phyloP scores from a whole-genome alignment of 2,888 invertebrate species.

The Mechanitis mazaeus region DNA sequence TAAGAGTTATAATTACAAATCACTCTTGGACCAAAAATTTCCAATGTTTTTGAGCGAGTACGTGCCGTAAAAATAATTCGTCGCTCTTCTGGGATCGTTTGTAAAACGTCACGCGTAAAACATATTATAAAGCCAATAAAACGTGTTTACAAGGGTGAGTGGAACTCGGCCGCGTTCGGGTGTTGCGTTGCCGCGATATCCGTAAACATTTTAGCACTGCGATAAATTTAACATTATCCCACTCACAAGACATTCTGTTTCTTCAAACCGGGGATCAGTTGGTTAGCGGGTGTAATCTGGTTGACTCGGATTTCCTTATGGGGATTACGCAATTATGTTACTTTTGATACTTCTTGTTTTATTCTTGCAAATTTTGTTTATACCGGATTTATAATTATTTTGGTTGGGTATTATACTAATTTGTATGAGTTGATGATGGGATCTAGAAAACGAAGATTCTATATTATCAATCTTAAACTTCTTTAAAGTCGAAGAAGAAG shows the following conservation, averaged over 20 bases:
- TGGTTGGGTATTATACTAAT: not conserved
- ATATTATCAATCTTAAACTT: no score
- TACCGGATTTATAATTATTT: conserved; percentile 1
- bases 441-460: no score
- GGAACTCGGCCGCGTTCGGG: conserved; percentile 54
- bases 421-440: no score
- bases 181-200: conserved; percentile 59
- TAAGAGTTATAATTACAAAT: conserved; percentile 69
- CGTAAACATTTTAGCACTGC: conserved; percentile 76
- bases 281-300: conserved; percentile 73
- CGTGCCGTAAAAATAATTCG: conserved; percentile 76
- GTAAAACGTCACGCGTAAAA: conserved; percentile 77
- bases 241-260: conserved; percentile 73
- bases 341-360: conserved; percentile 32
- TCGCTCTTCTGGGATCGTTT: conserved; percentile 73
- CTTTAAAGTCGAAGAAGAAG: no score
- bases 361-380: conserved; percentile 6
- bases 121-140: conserved; percentile 78
- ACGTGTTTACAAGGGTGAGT: conserved; percentile 77
- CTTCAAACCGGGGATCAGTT: conserved; percentile 71
- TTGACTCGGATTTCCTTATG: conserved; percentile 63
- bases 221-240: conserved; percentile 76
- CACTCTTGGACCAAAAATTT: conserved; percentile 63
- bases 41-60: conserved; percentile 63
- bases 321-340: conserved; percentile 65